A percentile compares a stretch with the other conserved stretches of the same genome.
phyloP scores from a whole-genome alignment of 2,888 invertebrate genomes.

The Leptopilina myrica region DNA sequence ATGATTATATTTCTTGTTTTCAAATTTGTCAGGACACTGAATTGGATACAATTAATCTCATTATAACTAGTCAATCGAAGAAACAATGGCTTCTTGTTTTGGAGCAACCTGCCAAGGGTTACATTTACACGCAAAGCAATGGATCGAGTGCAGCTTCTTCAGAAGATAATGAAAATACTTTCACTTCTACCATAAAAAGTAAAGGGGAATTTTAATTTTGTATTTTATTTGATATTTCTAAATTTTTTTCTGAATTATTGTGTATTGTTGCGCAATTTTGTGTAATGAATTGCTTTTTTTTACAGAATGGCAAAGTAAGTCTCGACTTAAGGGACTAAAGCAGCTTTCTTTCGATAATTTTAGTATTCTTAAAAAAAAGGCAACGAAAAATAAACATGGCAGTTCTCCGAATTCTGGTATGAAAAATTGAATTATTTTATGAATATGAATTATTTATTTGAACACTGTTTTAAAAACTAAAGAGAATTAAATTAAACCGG shows the following conservation, averaged over 20 bases:
- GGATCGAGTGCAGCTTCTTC: constrained; percentile 39
- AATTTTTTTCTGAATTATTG: too few species aligned
- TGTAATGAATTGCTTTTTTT: background rate
- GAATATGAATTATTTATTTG: too few species aligned
- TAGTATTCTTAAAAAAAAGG: constrained; percentile 81
- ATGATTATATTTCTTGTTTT: constrained; percentile 81
- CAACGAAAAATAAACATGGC: constrained; percentile 78
- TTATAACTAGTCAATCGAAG: constrained; percentile 86
- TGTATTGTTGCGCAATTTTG: too few species aligned
- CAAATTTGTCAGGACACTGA: constrained; percentile 86
- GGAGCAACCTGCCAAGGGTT: constrained; percentile 86
- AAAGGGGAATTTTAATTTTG: background rate
- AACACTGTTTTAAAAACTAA: too few species aligned
- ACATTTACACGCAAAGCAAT: constrained; percentile 81
- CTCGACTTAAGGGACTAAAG: constrained; percentile 82
- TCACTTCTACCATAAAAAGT: constrained; percentile 24
- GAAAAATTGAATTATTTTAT: background rate
- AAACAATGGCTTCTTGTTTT: constrained; percentile 90
- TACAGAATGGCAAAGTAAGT: constrained; percentile 66
- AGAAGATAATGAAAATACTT: constrained; percentile 11
- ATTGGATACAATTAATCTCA: constrained; percentile 79
- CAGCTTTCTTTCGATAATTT: constrained; percentile 85
- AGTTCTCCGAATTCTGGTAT: constrained; percentile 53
- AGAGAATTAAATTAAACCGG: too few species aligned
- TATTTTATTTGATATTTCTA: constrained; percentile 26